Percentiles rank a stretch among this genome's conserved stretches.
Evolutionary conservation across 2,113 vertebrate species (phyloP).

Genomic region (Dicaeum eximium): DNA sequence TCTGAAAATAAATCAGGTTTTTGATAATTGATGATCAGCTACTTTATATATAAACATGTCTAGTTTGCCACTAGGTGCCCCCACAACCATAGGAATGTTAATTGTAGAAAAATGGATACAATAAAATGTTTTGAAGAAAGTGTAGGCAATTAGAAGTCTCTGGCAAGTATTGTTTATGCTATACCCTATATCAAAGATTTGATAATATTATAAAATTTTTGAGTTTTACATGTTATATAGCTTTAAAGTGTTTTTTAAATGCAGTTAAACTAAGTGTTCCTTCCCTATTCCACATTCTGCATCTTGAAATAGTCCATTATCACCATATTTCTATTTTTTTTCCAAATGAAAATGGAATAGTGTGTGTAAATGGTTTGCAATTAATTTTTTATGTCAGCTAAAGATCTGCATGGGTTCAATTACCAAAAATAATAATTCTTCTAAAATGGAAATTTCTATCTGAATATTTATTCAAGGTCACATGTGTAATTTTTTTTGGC

Average conservation of each 20-base stretch:
- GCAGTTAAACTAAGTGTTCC: not conserved
- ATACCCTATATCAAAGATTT: not conserved
- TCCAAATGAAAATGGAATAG: not conserved
- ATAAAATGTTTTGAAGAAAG: not conserved
- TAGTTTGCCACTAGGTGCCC: slow-evolving; percentile 64
- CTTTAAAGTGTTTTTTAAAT: slow-evolving; percentile 20
- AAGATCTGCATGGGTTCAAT: not conserved
- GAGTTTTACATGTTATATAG: not conserved
- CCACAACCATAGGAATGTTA: slow-evolving; percentile 1
- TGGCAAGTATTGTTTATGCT: not conserved
- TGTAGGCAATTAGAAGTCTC: not conserved
- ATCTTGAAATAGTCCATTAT: slow-evolving; percentile 8
- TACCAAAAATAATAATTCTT: not conserved
- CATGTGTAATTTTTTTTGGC: not conserved
- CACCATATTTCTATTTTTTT: not conserved
- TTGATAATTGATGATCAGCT: not conserved
- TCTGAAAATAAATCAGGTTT: not conserved
- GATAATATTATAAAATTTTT: not conserved
- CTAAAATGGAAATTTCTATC: not conserved
- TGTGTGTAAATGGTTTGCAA: not conserved
- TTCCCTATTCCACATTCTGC: not conserved
- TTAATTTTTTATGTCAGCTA: not conserved
- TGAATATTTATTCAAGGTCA: not conserved
- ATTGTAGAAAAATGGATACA: not conserved
- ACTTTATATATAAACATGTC: not conserved